These are phyloP conservation scores for Flabesymbios commensalis DNA, from an alignment of 2,888 invertebrate species.

Conservation along the genomic window DNA sequence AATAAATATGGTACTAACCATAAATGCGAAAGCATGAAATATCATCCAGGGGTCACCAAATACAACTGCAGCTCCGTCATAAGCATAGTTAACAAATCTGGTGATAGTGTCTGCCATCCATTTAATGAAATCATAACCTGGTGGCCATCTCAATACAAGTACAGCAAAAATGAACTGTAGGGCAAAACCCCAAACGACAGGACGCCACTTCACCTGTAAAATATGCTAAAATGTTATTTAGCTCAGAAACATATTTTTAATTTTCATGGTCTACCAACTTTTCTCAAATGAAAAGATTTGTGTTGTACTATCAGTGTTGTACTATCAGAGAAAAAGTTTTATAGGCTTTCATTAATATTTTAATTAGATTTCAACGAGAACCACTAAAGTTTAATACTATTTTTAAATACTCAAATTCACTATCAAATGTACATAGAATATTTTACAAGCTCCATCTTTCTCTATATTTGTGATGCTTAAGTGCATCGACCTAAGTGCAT, in stretches of 20 bases:
- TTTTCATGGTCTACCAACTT: too few species aligned
- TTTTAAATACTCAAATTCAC: too few species aligned
- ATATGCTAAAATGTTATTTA: too few species aligned
- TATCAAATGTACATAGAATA: too few species aligned
- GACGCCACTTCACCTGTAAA: conserved; percentile 68
- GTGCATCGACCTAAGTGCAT: background rate
- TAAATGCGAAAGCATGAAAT: conserved; percentile 79
- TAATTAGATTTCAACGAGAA: too few species aligned
- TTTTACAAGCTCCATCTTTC: too few species aligned
- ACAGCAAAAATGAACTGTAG: conserved; percentile 85
- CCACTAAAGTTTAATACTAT: too few species aligned
- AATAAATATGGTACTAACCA: conserved; percentile 54
- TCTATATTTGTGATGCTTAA: background rate
- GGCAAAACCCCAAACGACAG: conserved; percentile 77
- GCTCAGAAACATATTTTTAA: too few species aligned
- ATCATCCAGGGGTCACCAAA: conserved; percentile 68
- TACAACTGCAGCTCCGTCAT: conserved; percentile 81
- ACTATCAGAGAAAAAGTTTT: too few species aligned
- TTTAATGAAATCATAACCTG: conserved; percentile 74
- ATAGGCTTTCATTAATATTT: background rate
- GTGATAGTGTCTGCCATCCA: conserved; percentile 74
- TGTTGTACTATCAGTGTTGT: too few species aligned
- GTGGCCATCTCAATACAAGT: conserved; percentile 81
- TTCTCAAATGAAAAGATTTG: too few species aligned
- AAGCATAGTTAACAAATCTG: conserved; percentile 78